Percentiles rank a stretch among this genome's conserved stretches.
Conservation (phyloP, 1,140 invertebrate genomes). For the Neodiprion pinetum region DNA sequence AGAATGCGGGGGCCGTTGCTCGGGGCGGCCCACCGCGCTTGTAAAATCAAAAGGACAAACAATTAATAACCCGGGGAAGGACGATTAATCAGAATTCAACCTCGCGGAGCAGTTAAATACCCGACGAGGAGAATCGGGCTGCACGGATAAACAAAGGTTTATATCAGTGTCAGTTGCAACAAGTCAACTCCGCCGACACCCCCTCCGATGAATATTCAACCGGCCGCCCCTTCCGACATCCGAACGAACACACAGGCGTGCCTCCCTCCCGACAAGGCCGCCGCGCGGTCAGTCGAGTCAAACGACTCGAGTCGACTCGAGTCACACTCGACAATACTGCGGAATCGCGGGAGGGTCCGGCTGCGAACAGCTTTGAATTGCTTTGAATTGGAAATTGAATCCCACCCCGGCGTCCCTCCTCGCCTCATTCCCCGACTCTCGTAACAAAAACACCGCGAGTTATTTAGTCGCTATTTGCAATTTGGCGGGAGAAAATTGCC, state of each 20-base stretch:
- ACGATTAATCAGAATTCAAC: conserved; percentile 58
- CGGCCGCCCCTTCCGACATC: conserved; percentile 18
- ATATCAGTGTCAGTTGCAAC: conserved; percentile 64
- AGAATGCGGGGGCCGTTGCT: conserved; percentile 32
- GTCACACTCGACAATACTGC: background rate
- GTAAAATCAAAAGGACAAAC: conserved; percentile 61
- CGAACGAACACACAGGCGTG: too few species aligned
- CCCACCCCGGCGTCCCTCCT: too few species aligned
- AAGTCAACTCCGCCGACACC: conserved; percentile 49
- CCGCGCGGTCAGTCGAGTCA: background rate
- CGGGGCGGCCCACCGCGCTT: conserved; percentile 31
- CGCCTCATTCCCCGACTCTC: background rate
- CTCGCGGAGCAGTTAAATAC: conserved; percentile 45
- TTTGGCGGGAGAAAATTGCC: background rate
- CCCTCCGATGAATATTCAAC: conserved; percentile 57
- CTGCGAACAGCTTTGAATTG: background rate
- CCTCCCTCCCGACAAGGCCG: background rate
- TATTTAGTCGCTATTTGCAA: too few species aligned
- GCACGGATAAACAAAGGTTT: conserved; percentile 58
- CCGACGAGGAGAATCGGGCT: conserved; percentile 28
- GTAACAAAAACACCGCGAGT: background rate
- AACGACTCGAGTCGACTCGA: background rate
- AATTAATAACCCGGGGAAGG: conserved; percentile 55
- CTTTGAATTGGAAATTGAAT: conserved; percentile 5
- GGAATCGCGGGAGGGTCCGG: background rate